Conservation (phyloP, 2,113 vertebrate species). For the Ceuthmochares aereus region DNA sequence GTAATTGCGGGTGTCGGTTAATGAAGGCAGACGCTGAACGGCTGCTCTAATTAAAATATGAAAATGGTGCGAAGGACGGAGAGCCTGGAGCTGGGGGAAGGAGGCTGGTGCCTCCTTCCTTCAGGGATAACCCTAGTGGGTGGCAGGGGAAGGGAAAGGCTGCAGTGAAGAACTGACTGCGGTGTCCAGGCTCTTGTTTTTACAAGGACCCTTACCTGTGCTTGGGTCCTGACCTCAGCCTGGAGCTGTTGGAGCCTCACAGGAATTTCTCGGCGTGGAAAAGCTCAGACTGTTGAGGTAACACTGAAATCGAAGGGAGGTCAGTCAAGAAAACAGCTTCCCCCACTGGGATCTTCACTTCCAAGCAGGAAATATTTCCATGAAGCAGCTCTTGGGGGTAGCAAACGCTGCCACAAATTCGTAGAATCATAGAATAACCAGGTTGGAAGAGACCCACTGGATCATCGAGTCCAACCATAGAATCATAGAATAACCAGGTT, state of each 20-base stretch:
- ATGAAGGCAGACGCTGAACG: conserved; percentile 1
- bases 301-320: fast-evolving
- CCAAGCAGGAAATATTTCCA: not conserved
- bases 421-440: too few species aligned
- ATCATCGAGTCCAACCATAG: too few species aligned
- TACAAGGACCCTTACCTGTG: not conserved
- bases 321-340: fast-evolving
- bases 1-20: conserved; percentile 1
- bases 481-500: too few species aligned
- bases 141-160: not conserved
- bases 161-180: fast-evolving
- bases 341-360: fast-evolving
- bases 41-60: conserved; percentile 16
- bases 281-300: fast-evolving
- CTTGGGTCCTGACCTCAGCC: not conserved
- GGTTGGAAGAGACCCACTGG: too few species aligned
- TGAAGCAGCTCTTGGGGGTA: fast-evolving
- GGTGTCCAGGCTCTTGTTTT: fast-evolving
- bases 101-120: not conserved
- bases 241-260: fast-evolving
- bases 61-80: not conserved
- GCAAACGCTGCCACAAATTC: fast-evolving
- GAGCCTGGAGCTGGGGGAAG: not conserved
- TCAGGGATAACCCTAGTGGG: fast-evolving
- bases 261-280: fast-evolving